A percentile compares a stretch with the other conserved stretches of the same genome.
phyloP scores from a whole-genome alignment of 2,888 invertebrate genomes.

The Pterostichus niger region DNA sequence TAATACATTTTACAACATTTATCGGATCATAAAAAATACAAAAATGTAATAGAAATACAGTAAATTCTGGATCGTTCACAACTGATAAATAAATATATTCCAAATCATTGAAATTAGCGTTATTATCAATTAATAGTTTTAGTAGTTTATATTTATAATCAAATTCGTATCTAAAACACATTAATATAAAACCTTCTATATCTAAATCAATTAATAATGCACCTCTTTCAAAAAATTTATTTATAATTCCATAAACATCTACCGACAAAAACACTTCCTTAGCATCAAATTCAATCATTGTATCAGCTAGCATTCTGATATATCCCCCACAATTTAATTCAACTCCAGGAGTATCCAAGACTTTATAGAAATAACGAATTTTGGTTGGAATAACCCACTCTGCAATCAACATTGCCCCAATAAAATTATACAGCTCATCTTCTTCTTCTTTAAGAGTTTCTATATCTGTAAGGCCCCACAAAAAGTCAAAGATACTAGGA shows the following conservation, averaged over 20 bases:
- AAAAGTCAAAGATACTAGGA: slow-evolving; percentile 21
- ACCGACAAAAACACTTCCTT: slow-evolving; percentile 3
- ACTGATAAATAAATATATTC: slow-evolving; percentile 18
- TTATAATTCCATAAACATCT: slow-evolving; percentile 40
- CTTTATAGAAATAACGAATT: slow-evolving; percentile 51
- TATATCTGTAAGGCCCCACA: slow-evolving; percentile 34
- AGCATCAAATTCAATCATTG: slow-evolving; percentile 8
- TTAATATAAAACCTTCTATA: slow-evolving; percentile 43
- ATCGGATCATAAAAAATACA: slow-evolving; percentile 26
- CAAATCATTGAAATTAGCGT: slow-evolving; percentile 12
- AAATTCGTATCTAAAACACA: slow-evolving; percentile 33
- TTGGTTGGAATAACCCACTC: slow-evolving; percentile 6
- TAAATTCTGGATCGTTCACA: slow-evolving; percentile 45
- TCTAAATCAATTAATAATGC: slow-evolving; percentile 40
- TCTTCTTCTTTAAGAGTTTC: slow-evolving; percentile 13
- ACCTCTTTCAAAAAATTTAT: slow-evolving; percentile 31
- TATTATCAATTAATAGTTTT: slow-evolving; percentile 18
- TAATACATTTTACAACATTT: slow-evolving; percentile 28
- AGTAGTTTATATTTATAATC: slow-evolving; percentile 50
- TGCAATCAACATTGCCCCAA: slow-evolving; percentile 4
- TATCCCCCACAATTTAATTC: slow-evolving; percentile 20
- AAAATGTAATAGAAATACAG: slow-evolving; percentile 19
- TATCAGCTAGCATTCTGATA: slow-evolving; percentile 27
- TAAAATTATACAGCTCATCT: slow-evolving; percentile 37
- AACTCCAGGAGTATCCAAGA: slow-evolving; percentile 38